Conservation (phyloP, 2,113 vertebrate species). For the Trematomus loennbergii region DNA sequence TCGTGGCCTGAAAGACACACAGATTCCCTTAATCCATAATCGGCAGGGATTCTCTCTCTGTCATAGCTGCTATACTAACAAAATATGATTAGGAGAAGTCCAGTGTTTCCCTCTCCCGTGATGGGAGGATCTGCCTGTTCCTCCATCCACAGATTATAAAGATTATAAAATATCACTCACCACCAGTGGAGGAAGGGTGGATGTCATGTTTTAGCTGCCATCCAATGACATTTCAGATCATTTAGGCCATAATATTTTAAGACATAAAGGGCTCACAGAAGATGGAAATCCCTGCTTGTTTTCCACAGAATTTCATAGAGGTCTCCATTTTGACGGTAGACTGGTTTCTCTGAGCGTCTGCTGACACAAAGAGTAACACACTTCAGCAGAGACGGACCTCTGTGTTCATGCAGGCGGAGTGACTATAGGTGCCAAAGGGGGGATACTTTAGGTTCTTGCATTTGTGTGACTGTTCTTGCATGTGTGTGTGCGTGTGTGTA, state of each 20-base stretch:
- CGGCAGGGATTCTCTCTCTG: conserved; percentile 63
- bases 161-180: conserved; percentile 52
- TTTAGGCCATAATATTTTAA: conserved; percentile 59
- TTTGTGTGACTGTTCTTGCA: conserved; percentile 52
- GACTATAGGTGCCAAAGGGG: conserved; percentile 59
- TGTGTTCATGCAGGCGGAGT: conserved; percentile 31
- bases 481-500: conserved; percentile 37
- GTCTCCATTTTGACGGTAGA: conserved; percentile 15
- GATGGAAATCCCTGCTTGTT: conserved; percentile 52
- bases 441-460: conserved; percentile 24
- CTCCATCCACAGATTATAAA: conserved; percentile 59
- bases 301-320: conserved; percentile 51
- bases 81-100: conserved; percentile 55
- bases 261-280: conserved; percentile 75
- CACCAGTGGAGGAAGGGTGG: conserved; percentile 19
- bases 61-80: conserved; percentile 66
- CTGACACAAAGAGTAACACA: conserved; percentile 42
- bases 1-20: conserved; percentile 38
- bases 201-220: conserved; percentile 45
- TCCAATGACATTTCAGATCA: conserved; percentile 45
- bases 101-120: conserved; percentile 36
- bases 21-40: conserved; percentile 42
- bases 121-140: conserved; percentile 54
- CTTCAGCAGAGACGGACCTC: conserved; percentile 26
- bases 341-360: conserved; percentile 41